These are phyloP conservation scores for Carollia perspicillata DNA, from an alignment of 2,113 vertebrate genomes.

Conservation along the genomic window DNA sequence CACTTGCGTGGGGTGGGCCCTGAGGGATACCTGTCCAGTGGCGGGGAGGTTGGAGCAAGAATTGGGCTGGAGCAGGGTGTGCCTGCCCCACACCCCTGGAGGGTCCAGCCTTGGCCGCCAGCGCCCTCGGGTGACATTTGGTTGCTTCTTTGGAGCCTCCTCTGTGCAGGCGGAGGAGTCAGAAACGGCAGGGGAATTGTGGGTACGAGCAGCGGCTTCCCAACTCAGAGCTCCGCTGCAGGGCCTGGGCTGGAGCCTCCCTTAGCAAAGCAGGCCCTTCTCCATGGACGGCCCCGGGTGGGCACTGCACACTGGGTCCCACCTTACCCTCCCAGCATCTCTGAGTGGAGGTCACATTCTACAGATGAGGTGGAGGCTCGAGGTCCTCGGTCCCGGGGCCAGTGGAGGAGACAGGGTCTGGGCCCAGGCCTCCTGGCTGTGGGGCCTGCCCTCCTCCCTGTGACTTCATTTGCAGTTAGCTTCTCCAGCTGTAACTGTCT, in stretches of 20 bases:
- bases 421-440: not conserved
- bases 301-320: not conserved
- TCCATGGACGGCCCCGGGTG: not conserved
- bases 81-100: not conserved
- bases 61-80: not conserved
- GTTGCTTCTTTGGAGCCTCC: not conserved
- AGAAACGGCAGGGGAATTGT: not conserved
- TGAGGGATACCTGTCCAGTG: not conserved
- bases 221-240: not conserved
- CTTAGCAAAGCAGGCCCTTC: not conserved
- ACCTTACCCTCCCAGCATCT: not conserved
- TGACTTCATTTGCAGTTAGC: not conserved
- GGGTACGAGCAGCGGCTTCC: fast-evolving
- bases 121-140: not conserved
- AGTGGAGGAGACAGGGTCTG: not conserved
- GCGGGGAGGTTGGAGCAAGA: not conserved
- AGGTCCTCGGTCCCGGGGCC: not conserved
- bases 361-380: not conserved
- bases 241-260: not conserved
- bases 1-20: not conserved
- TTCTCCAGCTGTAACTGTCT: not conserved
- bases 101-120: no score
- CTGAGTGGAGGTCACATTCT: not conserved
- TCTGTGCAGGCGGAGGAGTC: not conserved
- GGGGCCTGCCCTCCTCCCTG: not conserved